A percentile compares a stretch with the other conserved stretches of the same genome.
phyloP scores from a whole-genome alignment of 2,888 invertebrate species.

The Lasioglossum vierecki region DNA sequence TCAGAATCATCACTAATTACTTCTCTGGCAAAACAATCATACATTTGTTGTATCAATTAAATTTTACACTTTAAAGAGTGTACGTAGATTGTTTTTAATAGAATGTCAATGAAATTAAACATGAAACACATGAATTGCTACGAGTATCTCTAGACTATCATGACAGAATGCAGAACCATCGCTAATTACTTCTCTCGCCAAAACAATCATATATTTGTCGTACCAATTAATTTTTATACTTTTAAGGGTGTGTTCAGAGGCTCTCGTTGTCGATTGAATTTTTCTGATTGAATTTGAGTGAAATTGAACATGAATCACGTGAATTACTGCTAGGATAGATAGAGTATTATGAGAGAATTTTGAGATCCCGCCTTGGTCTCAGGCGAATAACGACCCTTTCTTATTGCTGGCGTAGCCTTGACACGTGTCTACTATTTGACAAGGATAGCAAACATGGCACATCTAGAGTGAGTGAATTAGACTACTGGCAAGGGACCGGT shows the following conservation, averaged over 20 bases:
- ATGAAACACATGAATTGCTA: no score
- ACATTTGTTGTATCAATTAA: no score
- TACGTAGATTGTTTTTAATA: no score
- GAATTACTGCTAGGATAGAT: neutral
- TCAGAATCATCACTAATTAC: no score
- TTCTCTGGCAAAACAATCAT: no score
- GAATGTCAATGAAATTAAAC: no score
- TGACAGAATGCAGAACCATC: no score
- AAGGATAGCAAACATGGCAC: neutral
- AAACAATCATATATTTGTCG: neutral
- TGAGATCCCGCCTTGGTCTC: neutral
- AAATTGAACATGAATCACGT: neutral
- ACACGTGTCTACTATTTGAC: slow-evolving; percentile 8
- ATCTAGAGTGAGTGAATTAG: neutral
- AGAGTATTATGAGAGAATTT: neutral
- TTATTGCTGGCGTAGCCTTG: slow-evolving; percentile 1
- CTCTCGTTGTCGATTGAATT: neutral
- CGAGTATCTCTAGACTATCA: no score
- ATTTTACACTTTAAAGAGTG: no score
- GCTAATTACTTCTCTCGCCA: neutral
- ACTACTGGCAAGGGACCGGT: slow-evolving; percentile 1
- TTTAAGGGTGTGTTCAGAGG: no score
- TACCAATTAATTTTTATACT: no score
- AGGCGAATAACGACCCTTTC: neutral
- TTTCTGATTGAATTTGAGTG: neutral